Evolutionary conservation across 2,888 invertebrate species (phyloP).

Genomic region (Tenodera sinensis): DNA sequence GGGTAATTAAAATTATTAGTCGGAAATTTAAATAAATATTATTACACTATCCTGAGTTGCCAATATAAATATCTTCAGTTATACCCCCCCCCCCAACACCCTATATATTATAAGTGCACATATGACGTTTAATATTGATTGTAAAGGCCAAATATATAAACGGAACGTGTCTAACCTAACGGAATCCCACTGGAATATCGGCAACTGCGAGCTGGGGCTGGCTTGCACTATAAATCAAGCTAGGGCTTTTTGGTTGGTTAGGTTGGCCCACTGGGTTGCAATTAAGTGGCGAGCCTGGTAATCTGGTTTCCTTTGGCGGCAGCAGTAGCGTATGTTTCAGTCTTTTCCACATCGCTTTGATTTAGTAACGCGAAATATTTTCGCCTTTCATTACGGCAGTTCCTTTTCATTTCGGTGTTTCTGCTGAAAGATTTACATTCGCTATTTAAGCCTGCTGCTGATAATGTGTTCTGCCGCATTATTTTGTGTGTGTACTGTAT

Average conservation of each 20-base stretch:
- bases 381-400: not conserved
- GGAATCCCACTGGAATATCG: not conserved
- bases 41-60: too few species aligned
- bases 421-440: not conserved
- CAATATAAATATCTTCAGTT: too few species aligned
- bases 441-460: not conserved
- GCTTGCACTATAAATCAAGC: not conserved
- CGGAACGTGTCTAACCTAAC: not conserved
- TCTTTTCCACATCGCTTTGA: not conserved
- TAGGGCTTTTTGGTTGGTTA: not conserved
- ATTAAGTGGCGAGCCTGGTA: not conserved
- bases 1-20: too few species aligned
- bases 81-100: too few species aligned
- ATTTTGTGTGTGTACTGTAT: not conserved
- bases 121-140: too few species aligned
- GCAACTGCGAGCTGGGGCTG: not conserved
- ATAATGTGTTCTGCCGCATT: not conserved
- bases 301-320: not conserved
- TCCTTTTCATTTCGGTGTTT: not conserved
- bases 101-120: too few species aligned
- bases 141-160: not conserved
- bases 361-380: not conserved
- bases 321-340: not conserved
- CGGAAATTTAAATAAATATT: too few species aligned
- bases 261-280: not conserved